Base-by-base conservation (phyloP, 2,797 vertebrate species). In the Phaenicophaeus curvirostris region DNA sequence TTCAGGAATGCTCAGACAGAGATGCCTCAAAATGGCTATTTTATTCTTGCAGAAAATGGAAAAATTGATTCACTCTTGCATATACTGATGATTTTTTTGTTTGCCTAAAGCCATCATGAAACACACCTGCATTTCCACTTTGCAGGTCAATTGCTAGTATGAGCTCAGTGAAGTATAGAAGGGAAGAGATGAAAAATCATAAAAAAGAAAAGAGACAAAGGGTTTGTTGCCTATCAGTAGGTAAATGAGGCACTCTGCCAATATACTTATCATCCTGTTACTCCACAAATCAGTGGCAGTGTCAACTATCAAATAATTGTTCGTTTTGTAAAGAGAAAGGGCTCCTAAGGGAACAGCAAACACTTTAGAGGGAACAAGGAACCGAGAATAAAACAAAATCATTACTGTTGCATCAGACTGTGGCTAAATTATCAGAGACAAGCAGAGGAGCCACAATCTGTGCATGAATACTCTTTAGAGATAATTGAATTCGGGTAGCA, bases 201-300 rank as follows among this genome's bases (percentile, higher is more conserved):
- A 79, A 84, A 79, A 86, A 77, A 53, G n/a, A 44, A 51, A 48
- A 80, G 57, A 92, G 82, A 89, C 46, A 94, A 89, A 94, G 50
- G 44, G 37, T 86, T 96, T 89, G 82, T 66, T 88, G 85, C 67
- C 72, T 68, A 58, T 63, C 79, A 76, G 92, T 61, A 90, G 85
- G 81, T 74, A 94, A 94, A 95, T 61, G 73, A 96, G 93, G 84
- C 79, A 69, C 77, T 88, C 84, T 95, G 91, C 83, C 94, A 93
- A 84, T 54, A 85, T 6, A 37, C 41, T 92, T 96, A 90, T 96
- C 95, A 94, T 86, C 75, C 92, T 33, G 54, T 80, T 94, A 94
- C 33, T 89, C 66, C 58, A 95, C 89, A 93, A 93, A 94, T 93
- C 95, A 91, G 81, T n/a, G 77, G 53, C 57, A 84, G 78, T 75